phyloP scores from a whole-genome alignment of 2,113 vertebrate species.

The Caretta caretta region DNA sequence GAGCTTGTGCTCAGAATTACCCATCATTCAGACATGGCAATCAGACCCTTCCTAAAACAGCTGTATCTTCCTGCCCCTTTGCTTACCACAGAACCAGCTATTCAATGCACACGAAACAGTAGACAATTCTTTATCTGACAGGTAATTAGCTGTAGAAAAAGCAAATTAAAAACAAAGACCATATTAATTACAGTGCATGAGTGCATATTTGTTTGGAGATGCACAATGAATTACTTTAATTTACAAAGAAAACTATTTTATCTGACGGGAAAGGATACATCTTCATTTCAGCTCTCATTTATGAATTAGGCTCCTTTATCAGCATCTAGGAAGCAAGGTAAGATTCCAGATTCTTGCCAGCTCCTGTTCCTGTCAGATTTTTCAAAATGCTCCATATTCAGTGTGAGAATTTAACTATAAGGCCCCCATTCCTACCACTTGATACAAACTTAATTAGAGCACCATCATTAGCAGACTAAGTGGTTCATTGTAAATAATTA shows the following conservation, averaged over 20 bases:
- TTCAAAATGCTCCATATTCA: rapidly evolving
- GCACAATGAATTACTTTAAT: slow-evolving; percentile 70
- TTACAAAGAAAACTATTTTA: slow-evolving; percentile 59
- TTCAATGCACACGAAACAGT: not conserved
- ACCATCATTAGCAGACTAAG: not conserved
- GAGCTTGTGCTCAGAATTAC: not conserved
- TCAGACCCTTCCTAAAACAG: not conserved
- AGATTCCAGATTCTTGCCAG: not conserved
- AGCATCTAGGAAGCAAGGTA: not conserved
- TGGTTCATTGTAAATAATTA: not conserved
- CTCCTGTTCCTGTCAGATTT: rapidly evolving
- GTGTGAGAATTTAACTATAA: not conserved
- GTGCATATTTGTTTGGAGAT: slow-evolving; percentile 59
- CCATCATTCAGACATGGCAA: not conserved
- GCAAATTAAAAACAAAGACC: slow-evolving; percentile 67
- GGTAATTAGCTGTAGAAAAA: slow-evolving; percentile 61
- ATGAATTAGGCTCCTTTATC: not conserved
- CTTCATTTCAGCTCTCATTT: slow-evolving; percentile 30
- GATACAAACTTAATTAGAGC: not conserved
- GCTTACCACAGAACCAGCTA: not conserved
- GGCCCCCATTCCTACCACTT: not conserved
- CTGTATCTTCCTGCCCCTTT: not conserved
- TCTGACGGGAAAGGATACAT: not conserved
- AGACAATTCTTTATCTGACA: slow-evolving; percentile 57
- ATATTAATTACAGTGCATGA: slow-evolving; percentile 49